Evolutionary conservation across 2,797 vertebrate species (phyloP), one percentile per base, ranked within the genome.

Genomic region (Odontamblyopus rebecca): DNA sequence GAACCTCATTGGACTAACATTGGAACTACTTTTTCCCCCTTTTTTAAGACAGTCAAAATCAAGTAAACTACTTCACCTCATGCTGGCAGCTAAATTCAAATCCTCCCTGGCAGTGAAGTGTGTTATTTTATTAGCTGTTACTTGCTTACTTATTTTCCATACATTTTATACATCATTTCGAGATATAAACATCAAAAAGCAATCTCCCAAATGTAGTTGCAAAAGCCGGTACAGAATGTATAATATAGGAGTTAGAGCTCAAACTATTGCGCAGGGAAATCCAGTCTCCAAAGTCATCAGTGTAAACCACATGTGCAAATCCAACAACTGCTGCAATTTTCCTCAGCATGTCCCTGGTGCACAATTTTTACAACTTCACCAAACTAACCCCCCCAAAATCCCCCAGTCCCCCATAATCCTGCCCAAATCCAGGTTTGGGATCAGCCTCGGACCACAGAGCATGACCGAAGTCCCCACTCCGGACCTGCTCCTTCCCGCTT

Each of bases 401-500:
- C 82, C 69, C 67, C 29, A 84, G 84, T 83, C 89, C 84, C 91
- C 89, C 81, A 72, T 61, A 84, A 78, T 73, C 61, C 79, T 85
- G 73, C 80, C 74, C 91, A 88, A 87, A 73, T 82, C 80, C 77
- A 79, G 81, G 82, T 82, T 80, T 85, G 81, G 84, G 90, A 92
- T 90, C 76, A 79, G 82, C 11, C 23, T 57, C 54, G 23, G 54
- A 57, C 12, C 54, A 57, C 3, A 79, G 76, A 80, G 79, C 86
- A 77, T 61, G 90, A 90, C 83, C 87, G 85, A 91, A 91, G 89
- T 82, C 88, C 89, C 86, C 81, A 85, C 88, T 86, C 56, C 11
- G 84, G 61, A 82, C 89, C 7, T 61, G 26, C 13, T 16, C 15
- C 57, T 29, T 29, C 27, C 27, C 5, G 57, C 85, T 91, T 92